A percentile compares a stretch with the other conserved stretches of the same genome.
Evolutionary conservation across 2,113 vertebrate genomes (phyloP).

Genomic region (Desmodus rotundus): DNA sequence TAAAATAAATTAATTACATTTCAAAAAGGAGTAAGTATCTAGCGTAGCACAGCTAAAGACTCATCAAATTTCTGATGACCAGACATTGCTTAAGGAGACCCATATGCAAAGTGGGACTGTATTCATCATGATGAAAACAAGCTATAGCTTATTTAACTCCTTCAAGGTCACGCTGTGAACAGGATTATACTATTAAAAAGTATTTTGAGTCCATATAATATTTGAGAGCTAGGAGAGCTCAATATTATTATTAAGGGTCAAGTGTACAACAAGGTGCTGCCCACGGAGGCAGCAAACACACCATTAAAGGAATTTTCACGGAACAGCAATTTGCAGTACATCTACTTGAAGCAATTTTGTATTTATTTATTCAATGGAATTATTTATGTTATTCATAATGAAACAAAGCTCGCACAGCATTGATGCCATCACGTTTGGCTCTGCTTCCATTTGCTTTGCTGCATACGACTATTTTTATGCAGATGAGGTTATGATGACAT

Average conservation of each 20-base stretch:
- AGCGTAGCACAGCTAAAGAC: background rate
- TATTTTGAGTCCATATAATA: background rate
- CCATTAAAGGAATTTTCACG: constrained; percentile 5
- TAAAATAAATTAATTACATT: background rate
- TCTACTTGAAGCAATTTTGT: constrained; percentile 5
- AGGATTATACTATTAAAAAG: background rate
- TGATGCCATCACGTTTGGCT: background rate
- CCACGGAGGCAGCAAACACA: accelerated
- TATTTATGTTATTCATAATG: constrained; percentile 56
- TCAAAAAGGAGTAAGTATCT: background rate
- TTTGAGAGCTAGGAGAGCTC: background rate
- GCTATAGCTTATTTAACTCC: background rate
- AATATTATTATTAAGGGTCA: background rate
- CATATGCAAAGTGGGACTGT: background rate
- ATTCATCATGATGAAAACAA: background rate
- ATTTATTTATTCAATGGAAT: constrained; percentile 66
- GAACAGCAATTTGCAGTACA: background rate
- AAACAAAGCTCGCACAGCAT: background rate
- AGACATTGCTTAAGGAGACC: background rate
- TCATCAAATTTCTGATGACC: background rate
- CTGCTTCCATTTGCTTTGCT: constrained; percentile 26
- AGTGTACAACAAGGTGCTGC: background rate
- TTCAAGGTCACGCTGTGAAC: background rate
- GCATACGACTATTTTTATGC: constrained; percentile 62
- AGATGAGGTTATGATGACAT: constrained; percentile 68